phyloP scores from a whole-genome alignment of 2,888 invertebrate species.

The Sericinus montela region DNA sequence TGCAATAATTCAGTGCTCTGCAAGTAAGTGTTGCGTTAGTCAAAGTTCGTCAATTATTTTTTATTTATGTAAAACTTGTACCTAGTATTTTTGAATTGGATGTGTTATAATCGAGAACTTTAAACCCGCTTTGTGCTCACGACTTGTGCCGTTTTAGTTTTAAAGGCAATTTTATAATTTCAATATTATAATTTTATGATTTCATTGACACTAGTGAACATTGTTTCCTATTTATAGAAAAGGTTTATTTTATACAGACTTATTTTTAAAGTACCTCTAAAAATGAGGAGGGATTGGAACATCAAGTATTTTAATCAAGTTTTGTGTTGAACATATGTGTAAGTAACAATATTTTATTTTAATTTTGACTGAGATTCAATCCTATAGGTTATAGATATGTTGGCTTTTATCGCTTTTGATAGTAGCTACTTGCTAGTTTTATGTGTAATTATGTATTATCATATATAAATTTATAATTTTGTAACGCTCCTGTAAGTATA shows the following conservation, averaged over 20 bases:
- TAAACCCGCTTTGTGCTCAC: too few relatives aligned
- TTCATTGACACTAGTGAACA: slow-evolving; percentile 1
- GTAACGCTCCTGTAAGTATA: slow-evolving; percentile 15
- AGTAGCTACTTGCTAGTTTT: slow-evolving; percentile 29
- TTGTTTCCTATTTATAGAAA: slow-evolving; percentile 18
- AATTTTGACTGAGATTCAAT: slow-evolving; percentile 24
- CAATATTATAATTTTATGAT: too few relatives aligned
- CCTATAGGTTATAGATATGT: slow-evolving; percentile 15
- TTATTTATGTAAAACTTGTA: too few relatives aligned
- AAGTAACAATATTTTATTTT: slow-evolving; percentile 10
- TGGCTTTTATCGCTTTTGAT: slow-evolving; percentile 23
- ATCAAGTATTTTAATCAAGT: slow-evolving; percentile 15
- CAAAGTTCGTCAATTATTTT: too few relatives aligned
- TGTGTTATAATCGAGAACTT: too few relatives aligned
- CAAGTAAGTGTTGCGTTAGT: too few relatives aligned
- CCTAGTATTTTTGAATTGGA: too few relatives aligned
- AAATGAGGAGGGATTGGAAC: neutral
- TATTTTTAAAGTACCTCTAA: slow-evolving; percentile 12
- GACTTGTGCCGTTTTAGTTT: too few relatives aligned
- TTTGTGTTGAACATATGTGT: slow-evolving; percentile 4
- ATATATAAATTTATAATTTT: slow-evolving; percentile 23
- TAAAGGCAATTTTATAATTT: slow-evolving; percentile 8
- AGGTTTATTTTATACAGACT: slow-evolving; percentile 5
- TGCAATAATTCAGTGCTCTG: too few relatives aligned
- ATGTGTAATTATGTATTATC: slow-evolving; percentile 24